phyloP scores from a whole-genome alignment of 2,888 invertebrate species.

The Zaprionus lineosus region DNA sequence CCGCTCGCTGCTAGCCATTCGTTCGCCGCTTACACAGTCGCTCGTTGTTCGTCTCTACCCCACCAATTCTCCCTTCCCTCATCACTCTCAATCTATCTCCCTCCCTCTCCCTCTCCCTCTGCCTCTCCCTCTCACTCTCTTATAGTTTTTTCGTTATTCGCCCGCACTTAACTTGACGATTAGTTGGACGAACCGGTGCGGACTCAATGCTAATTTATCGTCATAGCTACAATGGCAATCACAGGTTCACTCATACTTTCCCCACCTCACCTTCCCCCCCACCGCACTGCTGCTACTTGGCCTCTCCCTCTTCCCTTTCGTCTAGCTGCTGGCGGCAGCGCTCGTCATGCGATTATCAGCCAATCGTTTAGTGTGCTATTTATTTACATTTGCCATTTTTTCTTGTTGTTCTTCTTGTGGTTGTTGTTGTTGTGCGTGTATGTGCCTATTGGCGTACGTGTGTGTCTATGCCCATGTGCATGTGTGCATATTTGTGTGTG shows the following conservation, averaged over 20 bases:
- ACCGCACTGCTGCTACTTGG: neutral
- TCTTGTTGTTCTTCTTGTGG: no score
- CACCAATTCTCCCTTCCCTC: no score
- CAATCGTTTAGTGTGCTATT: conserved; percentile 75
- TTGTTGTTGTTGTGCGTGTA: conserved; percentile 33
- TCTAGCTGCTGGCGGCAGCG: conserved; percentile 36
- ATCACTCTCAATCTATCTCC: neutral
- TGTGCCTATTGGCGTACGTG: conserved; percentile 17
- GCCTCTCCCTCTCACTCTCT: neutral
- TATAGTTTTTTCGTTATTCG: no score
- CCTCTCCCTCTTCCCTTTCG: neutral
- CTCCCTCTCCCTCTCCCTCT: neutral
- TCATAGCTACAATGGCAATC: conserved; percentile 56
- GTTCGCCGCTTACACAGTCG: no score
- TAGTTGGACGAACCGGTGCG: conserved; percentile 7
- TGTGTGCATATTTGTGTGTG: conserved; percentile 11
- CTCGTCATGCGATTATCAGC: conserved; percentile 75
- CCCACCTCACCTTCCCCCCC: neutral
- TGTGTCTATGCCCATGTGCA: conserved; percentile 20
- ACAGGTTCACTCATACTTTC: conserved; percentile 54
- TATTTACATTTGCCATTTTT: conserved; percentile 64
- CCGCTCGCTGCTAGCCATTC: no score
- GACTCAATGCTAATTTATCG: conserved; percentile 71
- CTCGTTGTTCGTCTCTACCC: no score
- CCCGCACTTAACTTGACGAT: conserved; percentile 10